Percentiles rank a stretch among this genome's conserved stretches.
Evolutionary conservation across 2,113 vertebrate genomes (phyloP).

Genomic region (Hemichromis elongatus): DNA sequence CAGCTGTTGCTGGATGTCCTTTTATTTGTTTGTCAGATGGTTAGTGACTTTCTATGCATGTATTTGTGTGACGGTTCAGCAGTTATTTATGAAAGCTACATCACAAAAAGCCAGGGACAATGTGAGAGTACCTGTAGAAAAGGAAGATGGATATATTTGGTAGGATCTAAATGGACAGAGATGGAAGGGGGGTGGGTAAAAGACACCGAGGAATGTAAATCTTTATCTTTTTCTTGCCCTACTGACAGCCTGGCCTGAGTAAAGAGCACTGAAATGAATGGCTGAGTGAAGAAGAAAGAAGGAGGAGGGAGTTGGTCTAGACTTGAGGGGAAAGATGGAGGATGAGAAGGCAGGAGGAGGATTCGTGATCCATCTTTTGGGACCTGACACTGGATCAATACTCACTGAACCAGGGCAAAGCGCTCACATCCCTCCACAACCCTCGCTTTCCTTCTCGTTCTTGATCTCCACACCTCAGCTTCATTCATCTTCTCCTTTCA

Average conservation of each 20-base stretch:
- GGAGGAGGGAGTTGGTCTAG: not conserved
- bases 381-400: slow-evolving; percentile 64
- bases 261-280: slow-evolving; percentile 8
- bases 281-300: not conserved
- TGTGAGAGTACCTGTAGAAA: not conserved
- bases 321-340: not conserved
- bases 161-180: not conserved
- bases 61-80: not conserved
- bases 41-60: not conserved
- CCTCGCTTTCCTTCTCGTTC: not conserved
- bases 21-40: not conserved
- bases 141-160: not conserved
- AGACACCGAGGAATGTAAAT: not conserved
- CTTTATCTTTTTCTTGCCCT: not conserved
- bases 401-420: slow-evolving; percentile 30
- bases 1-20: not conserved
- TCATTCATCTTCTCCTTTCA: not conserved
- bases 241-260: not conserved
- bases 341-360: slow-evolving; percentile 1
- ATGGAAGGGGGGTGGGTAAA: too few relatives aligned
- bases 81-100: not conserved
- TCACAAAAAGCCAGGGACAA: not conserved
- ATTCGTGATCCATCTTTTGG: slow-evolving; percentile 52
- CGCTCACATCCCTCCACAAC: slow-evolving; percentile 25
- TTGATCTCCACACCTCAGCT: not conserved